phyloP scores from a whole-genome alignment of 2,888 invertebrate species.

The Pomacea canaliculata region DNA sequence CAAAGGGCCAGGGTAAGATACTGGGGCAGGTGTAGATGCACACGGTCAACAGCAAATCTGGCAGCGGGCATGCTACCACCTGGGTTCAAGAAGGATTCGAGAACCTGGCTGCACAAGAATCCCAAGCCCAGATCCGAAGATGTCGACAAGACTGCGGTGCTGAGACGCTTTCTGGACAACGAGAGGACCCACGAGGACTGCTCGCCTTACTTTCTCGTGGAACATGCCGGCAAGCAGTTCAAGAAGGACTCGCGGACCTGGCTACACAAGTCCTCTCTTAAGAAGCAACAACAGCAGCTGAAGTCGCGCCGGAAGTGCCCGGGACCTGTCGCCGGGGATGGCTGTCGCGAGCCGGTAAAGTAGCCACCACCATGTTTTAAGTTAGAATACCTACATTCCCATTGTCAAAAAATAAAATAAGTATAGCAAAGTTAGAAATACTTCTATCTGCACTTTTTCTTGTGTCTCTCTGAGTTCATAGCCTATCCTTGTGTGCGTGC shows the following conservation, averaged over 20 bases:
- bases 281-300: slow-evolving; percentile 10
- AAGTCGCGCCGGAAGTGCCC: slow-evolving; percentile 3
- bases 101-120: slow-evolving; percentile 34
- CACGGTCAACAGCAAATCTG: too few relatives aligned
- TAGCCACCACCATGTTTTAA: too few relatives aligned
- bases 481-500: too few relatives aligned
- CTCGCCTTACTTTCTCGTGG: background rate
- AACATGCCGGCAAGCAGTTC: slow-evolving; percentile 15
- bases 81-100: slow-evolving; percentile 35
- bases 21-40: too few relatives aligned
- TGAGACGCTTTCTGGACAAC: slow-evolving; percentile 22
- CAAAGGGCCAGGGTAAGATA: too few relatives aligned
- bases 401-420: too few relatives aligned
- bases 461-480: too few relatives aligned
- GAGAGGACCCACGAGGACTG: background rate
- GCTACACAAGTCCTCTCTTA: slow-evolving; percentile 30
- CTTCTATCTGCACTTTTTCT: too few relatives aligned
- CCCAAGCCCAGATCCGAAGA: slow-evolving; percentile 19
- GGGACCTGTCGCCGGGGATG: slow-evolving; percentile 17
- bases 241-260: slow-evolving; percentile 35
- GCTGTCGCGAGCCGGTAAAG: slow-evolving; percentile 18
- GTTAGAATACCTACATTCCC: too few relatives aligned
- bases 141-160: slow-evolving; percentile 21
- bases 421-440: too few relatives aligned
- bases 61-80: slow-evolving; percentile 30